Evolutionary conservation across 2,113 vertebrate species (phyloP).

Genomic region (Crypturellus undulatus): DNA sequence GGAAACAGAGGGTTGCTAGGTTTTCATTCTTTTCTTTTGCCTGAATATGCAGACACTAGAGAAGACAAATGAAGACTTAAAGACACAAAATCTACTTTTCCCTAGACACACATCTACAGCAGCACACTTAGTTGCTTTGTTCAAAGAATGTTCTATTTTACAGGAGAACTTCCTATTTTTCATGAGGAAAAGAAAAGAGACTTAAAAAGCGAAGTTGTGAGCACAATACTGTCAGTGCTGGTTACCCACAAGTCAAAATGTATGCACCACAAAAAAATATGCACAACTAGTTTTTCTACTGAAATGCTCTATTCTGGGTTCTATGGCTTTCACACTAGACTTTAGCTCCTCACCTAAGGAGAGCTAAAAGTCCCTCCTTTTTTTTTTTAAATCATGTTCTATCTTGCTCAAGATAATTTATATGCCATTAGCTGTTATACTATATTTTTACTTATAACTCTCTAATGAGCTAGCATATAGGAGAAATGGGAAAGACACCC

Average conservation of each 20-base stretch:
- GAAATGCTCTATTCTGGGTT: background rate
- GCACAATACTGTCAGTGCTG: background rate
- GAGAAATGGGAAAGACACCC: background rate
- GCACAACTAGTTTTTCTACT: background rate
- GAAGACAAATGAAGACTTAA: background rate
- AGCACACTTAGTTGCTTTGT: background rate
- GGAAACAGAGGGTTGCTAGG: background rate
- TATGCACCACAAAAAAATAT: background rate
- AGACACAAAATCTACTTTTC: constrained; percentile 8
- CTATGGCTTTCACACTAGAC: background rate
- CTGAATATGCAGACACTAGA: background rate
- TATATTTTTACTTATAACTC: background rate
- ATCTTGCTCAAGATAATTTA: background rate
- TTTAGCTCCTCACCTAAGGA: background rate
- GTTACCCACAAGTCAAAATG: background rate
- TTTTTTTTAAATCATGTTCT: background rate
- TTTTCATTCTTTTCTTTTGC: constrained; percentile 5
- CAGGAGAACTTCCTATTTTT: background rate
- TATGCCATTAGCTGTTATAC: background rate
- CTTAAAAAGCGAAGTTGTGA: background rate
- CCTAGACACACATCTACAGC: background rate
- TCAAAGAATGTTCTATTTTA: background rate
- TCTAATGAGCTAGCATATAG: background rate
- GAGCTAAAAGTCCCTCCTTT: background rate
- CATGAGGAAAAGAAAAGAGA: background rate